Conservation (phyloP, 2,113 vertebrate genomes). For the Axis porcinus region DNA sequence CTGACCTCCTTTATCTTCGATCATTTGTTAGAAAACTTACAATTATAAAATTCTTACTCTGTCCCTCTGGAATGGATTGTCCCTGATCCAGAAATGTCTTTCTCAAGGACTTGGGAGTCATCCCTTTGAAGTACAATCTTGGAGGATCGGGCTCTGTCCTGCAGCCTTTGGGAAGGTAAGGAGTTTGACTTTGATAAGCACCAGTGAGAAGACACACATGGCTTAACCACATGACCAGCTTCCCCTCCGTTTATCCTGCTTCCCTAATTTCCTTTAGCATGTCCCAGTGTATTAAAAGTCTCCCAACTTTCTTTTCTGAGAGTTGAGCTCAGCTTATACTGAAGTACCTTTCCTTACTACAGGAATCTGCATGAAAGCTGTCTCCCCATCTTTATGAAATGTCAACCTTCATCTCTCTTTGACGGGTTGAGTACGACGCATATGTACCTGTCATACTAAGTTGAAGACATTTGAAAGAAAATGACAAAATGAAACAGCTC, state of each 20-base stretch:
- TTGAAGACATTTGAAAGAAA: neutral
- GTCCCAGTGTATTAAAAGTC: neutral
- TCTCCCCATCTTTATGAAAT: neutral
- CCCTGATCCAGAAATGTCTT: neutral
- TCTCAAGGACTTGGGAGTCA: neutral
- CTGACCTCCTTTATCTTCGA: neutral
- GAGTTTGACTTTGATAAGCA: neutral
- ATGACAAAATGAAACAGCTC: neutral
- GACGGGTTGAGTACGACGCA: neutral
- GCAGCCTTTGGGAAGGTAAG: neutral
- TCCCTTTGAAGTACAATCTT: neutral
- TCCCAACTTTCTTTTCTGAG: neutral
- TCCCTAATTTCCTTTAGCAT: neutral
- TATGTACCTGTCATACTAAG: neutral
- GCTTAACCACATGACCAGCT: neutral
- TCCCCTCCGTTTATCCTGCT: neutral
- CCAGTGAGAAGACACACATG: neutral
- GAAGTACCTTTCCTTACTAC: neutral
- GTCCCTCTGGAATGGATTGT: neutral
- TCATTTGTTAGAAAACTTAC: neutral
- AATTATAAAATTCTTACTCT: neutral
- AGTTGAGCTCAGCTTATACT: neutral
- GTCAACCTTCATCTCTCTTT: neutral
- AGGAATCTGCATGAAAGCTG: neutral
- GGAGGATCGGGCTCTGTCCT: neutral